A percentile compares a stretch with the other conserved stretches of the same genome.
Conservation (phyloP, 2,888 invertebrate genomes). For the Acrobasis consociella region DNA sequence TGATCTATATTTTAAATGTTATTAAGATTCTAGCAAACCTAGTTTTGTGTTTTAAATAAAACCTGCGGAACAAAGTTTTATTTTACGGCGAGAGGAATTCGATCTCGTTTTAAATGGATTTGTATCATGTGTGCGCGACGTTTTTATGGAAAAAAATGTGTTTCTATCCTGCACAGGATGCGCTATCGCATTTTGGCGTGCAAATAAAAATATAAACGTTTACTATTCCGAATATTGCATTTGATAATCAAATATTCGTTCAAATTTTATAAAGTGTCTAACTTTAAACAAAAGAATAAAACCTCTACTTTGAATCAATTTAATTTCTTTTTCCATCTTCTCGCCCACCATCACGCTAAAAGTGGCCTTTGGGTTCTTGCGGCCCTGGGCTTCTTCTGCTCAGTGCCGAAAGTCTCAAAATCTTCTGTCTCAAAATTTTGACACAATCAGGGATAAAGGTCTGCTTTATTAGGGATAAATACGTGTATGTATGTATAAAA, state of each 20-base stretch:
- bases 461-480: no score
- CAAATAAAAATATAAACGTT: not conserved
- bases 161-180: not conserved
- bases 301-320: no score
- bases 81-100: not conserved
- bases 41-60: not conserved
- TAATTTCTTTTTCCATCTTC: no score
- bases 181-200: not conserved
- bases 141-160: constrained; percentile 3
- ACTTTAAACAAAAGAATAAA: not conserved
- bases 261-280: not conserved
- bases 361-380: no score
- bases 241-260: not conserved
- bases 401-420: no score
- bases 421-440: no score
- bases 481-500: no score
- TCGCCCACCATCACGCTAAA: no score
- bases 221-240: not conserved
- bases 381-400: no score
- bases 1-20: no score
- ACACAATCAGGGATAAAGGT: no score
- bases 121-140: not conserved
- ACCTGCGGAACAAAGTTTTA: not conserved
- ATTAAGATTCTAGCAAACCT: not conserved
- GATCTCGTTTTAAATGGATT: not conserved